These are phyloP conservation scores for Sarcophaga variegata DNA, from an alignment of 2,888 invertebrate species.

Conservation along the genomic window DNA sequence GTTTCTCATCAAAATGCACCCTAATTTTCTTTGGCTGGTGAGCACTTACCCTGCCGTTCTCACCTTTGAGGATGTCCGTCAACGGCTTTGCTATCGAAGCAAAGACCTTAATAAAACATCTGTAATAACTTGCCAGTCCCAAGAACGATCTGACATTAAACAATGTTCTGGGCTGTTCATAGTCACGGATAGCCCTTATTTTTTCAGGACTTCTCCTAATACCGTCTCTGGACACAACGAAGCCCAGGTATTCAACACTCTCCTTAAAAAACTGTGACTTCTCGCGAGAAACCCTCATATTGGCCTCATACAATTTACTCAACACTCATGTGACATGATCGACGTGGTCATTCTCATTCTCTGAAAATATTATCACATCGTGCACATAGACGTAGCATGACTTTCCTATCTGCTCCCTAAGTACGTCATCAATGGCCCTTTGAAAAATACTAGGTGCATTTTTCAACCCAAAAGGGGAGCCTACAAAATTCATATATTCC, in stretches of 20 bases:
- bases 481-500: constrained; percentile 56
- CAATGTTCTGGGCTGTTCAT: constrained; percentile 26
- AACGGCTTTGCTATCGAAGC: constrained; percentile 66
- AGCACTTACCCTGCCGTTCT: constrained; percentile 67
- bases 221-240: constrained; percentile 18
- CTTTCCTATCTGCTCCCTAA: constrained; percentile 51
- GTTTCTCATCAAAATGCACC: constrained; percentile 53
- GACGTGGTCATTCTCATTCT: constrained; percentile 45
- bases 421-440: constrained; percentile 50
- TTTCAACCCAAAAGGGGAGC: constrained; percentile 55
- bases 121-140: constrained; percentile 44
- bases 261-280: constrained; percentile 63
- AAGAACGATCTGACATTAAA: constrained; percentile 38
- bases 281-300: constrained; percentile 58
- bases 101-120: constrained; percentile 44
- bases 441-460: constrained; percentile 41
- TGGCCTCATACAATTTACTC: constrained; percentile 45
- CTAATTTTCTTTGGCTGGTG: constrained; percentile 50
- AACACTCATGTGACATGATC: constrained; percentile 52
- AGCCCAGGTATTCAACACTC: constrained; percentile 42
- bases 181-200: constrained; percentile 18
- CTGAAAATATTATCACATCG: constrained; percentile 58
- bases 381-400: constrained; percentile 49
- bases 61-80: constrained; percentile 66
- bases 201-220: constrained; percentile 38